A percentile compares a stretch with the other conserved stretches of the same genome.
Evolutionary conservation across 1,140 invertebrate genomes (phyloP).

Genomic region (Fopius arisanus): DNA sequence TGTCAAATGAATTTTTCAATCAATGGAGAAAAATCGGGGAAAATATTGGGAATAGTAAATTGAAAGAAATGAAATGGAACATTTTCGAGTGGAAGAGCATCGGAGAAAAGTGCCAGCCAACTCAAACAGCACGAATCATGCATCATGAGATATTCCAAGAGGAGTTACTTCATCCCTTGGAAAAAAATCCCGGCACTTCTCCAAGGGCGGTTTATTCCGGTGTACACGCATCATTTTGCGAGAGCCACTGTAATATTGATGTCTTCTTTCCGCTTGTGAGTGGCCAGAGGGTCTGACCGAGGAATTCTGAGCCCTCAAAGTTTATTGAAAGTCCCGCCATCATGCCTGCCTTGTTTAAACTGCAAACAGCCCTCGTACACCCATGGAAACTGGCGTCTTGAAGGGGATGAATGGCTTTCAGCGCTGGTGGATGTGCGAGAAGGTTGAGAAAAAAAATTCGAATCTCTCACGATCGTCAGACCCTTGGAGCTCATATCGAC

Average conservation of each 20-base stretch:
- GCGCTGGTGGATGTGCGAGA: neutral
- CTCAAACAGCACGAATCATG: no score
- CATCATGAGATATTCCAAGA: no score
- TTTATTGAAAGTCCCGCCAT: constrained; percentile 36
- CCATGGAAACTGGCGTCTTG: constrained; percentile 4
- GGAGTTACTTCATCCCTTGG: no score
- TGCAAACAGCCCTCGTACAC: constrained; percentile 30
- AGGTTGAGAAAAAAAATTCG: constrained; percentile 2
- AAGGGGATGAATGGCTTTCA: neutral
- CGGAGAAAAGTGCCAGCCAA: no score
- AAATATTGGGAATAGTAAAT: no score
- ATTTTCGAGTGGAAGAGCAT: no score
- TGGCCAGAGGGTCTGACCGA: neutral
- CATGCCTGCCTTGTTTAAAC: constrained; percentile 35
- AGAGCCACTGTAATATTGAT: constrained; percentile 36
- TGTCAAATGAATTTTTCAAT: no score
- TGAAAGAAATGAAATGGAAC: no score
- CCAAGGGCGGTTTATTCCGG: neutral
- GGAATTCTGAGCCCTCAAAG: constrained; percentile 10
- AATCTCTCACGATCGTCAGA: neutral
- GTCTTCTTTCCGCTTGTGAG: constrained; percentile 28
- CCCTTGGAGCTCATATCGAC: neutral
- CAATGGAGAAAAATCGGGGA: no score
- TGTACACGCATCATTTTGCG: constrained; percentile 12
- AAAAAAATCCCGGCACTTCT: no score